These are phyloP conservation scores for Odobenus rosmarus DNA, from an alignment of 2,113 vertebrate species.

Conservation along the genomic window DNA sequence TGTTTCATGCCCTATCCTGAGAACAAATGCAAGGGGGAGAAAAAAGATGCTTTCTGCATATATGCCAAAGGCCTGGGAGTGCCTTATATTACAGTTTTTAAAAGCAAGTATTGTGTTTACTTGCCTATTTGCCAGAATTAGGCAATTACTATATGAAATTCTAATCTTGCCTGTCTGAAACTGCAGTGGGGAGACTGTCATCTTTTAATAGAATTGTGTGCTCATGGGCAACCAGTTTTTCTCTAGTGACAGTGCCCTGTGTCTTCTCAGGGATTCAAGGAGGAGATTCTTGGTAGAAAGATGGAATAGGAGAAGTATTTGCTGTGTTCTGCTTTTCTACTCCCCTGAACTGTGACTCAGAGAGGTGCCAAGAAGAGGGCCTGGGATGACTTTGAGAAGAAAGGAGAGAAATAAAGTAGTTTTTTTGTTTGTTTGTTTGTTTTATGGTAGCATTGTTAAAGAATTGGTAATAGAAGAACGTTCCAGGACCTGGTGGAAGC, in stretches of 20 bases:
- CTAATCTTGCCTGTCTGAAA: background rate
- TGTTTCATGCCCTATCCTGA: background rate
- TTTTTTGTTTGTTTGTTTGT: background rate
- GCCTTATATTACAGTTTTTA: background rate
- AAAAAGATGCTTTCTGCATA: background rate
- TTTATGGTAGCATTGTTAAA: background rate
- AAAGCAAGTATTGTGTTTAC: conserved; percentile 23
- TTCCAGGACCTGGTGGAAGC: background rate
- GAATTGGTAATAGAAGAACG: background rate
- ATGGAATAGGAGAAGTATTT: background rate
- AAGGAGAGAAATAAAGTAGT: conserved; percentile 3
- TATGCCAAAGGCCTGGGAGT: background rate
- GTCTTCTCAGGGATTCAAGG: background rate
- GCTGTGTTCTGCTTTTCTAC: background rate
- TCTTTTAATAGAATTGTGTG: background rate
- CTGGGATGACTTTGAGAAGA: conserved; percentile 1
- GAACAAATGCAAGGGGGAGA: conserved; percentile 53
- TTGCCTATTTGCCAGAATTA: conserved; percentile 20
- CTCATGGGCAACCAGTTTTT: background rate
- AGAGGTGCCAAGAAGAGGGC: background rate
- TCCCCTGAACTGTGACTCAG: background rate
- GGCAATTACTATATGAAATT: background rate
- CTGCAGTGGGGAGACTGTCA: background rate
- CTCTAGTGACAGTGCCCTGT: background rate
- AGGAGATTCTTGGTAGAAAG: background rate